Conservation (phyloP, 2,797 vertebrate species). For the Propithecus perrieri region DNA sequence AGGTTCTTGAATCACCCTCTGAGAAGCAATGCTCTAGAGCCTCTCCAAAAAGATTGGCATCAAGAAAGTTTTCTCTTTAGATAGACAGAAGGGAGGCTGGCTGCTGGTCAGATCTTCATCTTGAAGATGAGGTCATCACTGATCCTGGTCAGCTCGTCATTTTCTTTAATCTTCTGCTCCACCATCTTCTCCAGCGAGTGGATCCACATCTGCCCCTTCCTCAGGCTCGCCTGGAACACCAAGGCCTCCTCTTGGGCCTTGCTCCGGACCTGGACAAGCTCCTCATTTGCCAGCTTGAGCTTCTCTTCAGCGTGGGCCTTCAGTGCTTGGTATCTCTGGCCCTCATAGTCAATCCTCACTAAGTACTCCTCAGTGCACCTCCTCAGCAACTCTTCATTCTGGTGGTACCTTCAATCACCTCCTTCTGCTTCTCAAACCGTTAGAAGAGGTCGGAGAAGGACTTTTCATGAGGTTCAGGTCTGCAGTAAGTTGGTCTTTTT, state of each 20-base stretch:
- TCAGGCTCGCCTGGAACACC: conserved; percentile 90
- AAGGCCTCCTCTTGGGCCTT: conserved; percentile 89
- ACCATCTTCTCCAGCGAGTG: conserved; percentile 93
- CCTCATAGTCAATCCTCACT: conserved; percentile 90
- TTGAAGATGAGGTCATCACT: conserved; percentile 96
- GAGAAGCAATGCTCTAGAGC: background rate
- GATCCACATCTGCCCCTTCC: conserved; percentile 92
- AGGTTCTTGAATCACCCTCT: background rate
- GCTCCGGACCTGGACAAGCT: conserved; percentile 91
- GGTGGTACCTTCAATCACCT: conserved; percentile 92
- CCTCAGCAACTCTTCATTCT: conserved; percentile 96
- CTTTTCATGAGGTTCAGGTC: conserved; percentile 87
- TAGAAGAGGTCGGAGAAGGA: conserved; percentile 94
- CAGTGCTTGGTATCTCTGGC: conserved; percentile 93
- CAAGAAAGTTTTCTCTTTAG: background rate
- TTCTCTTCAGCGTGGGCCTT: conserved; percentile 97
- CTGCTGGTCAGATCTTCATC: conserved; percentile 83
- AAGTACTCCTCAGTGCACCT: conserved; percentile 92
- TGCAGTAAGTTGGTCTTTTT: conserved; percentile 89
- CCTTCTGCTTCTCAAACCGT: conserved; percentile 94
- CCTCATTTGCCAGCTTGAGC: conserved; percentile 90
- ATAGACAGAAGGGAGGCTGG: too few relatives aligned
- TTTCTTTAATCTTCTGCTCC: conserved; percentile 96
- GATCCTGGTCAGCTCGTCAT: conserved; percentile 93
- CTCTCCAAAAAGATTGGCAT: background rate